These are phyloP conservation scores for Apotomis turbidana DNA, from an alignment of 2,888 invertebrate genomes.

Conservation along the genomic window DNA sequence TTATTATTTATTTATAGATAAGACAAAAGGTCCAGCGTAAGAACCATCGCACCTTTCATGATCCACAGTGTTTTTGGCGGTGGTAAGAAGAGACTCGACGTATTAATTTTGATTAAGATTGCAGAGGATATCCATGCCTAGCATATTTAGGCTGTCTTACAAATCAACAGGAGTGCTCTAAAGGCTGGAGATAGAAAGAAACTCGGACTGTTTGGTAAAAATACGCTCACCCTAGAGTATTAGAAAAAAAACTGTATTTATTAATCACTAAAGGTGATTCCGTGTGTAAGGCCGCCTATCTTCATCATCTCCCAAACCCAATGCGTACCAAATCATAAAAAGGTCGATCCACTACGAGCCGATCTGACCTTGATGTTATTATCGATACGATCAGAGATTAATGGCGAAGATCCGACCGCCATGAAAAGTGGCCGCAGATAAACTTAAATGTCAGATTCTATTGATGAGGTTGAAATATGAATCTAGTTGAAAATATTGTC, in stretches of 20 bases:
- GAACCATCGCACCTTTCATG: no score
- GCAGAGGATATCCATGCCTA: no score
- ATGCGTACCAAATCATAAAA: conserved; percentile 33
- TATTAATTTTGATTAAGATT: no score
- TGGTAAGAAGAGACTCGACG: no score
- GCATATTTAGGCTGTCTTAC: no score
- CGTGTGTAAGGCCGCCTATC: background rate
- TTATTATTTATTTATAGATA: no score
- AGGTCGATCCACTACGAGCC: conserved; percentile 25
- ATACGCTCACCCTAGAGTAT: no score
- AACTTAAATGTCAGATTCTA: conserved; percentile 25
- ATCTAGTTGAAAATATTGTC: conserved; percentile 2
- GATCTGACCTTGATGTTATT: conserved; percentile 38
- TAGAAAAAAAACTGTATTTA: background rate
- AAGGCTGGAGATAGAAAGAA: no score
- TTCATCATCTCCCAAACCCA: background rate
- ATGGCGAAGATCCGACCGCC: conserved; percentile 29
- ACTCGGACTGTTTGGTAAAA: no score
- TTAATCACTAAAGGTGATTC: background rate
- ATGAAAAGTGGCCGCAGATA: conserved; percentile 29
- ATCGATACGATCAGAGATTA: conserved; percentile 34
- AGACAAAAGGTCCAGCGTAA: no score
- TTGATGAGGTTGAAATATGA: conserved; percentile 8
- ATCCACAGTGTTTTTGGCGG: no score
- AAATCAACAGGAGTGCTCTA: no score